phyloP scores from a whole-genome alignment of 2,797 vertebrate species.

The Novumbra hubbsi region DNA sequence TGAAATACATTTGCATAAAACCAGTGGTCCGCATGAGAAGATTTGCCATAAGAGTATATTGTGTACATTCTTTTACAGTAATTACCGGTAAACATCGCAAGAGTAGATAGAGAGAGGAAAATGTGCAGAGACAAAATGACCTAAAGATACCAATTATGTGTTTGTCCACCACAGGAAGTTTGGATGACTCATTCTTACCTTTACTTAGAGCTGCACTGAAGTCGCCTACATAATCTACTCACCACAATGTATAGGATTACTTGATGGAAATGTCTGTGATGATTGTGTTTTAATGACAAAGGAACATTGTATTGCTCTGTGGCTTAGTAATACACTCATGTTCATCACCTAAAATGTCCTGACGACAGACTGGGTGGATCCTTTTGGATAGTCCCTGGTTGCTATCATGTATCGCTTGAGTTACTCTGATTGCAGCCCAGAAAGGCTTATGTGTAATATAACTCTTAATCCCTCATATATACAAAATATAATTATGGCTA shows the following conservation, averaged over 20 bases:
- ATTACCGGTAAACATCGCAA: too few relatives aligned
- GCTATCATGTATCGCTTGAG: neutral
- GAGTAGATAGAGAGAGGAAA: too few relatives aligned
- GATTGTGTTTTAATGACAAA: neutral
- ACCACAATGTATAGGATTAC: neutral
- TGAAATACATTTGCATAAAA: too few relatives aligned
- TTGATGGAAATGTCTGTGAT: neutral
- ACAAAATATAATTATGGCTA: neutral
- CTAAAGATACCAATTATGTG: neutral
- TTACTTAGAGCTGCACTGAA: neutral
- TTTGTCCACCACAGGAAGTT: neutral
- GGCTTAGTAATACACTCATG: neutral
- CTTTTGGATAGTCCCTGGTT: neutral
- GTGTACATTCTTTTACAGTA: too few relatives aligned
- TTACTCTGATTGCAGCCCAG: neutral
- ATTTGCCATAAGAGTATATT: too few relatives aligned
- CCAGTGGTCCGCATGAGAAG: too few relatives aligned
- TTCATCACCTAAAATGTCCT: neutral
- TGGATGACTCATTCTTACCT: slow-evolving; percentile 2
- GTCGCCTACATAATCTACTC: neutral
- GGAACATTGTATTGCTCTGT: neutral
- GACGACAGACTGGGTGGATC: neutral
- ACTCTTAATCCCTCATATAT: neutral
- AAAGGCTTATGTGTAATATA: neutral
- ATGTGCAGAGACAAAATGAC: too few relatives aligned